phyloP scores from a whole-genome alignment of 2,888 invertebrate species.

The Abrostola triplasia region DNA sequence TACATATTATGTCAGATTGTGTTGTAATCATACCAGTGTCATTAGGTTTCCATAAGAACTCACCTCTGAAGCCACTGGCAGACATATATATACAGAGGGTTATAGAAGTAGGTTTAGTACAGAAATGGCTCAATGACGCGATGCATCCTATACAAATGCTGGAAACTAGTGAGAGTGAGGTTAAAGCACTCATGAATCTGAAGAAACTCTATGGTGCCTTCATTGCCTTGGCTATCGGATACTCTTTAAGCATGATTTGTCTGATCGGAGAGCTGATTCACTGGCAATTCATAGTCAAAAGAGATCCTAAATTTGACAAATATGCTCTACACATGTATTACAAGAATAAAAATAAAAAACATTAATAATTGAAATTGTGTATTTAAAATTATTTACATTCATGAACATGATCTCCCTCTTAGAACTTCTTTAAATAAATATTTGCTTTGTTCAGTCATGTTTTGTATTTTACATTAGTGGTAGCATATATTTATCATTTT shows the following conservation, averaged over 20 bases:
- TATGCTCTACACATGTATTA: slow-evolving; percentile 89
- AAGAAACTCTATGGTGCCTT: slow-evolving; percentile 93
- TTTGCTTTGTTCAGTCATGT: slow-evolving; percentile 59
- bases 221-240: slow-evolving; percentile 92
- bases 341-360: slow-evolving; percentile 77
- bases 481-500: slow-evolving; percentile 34
- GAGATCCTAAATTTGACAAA: slow-evolving; percentile 92
- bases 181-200: slow-evolving; percentile 93
- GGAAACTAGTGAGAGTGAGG: slow-evolving; percentile 87
- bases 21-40: slow-evolving; percentile 94
- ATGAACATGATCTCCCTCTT: slow-evolving; percentile 57
- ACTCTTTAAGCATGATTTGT: slow-evolving; percentile 87
- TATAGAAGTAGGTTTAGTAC: slow-evolving; percentile 92
- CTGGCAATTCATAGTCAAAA: slow-evolving; percentile 90
- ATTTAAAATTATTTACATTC: slow-evolving; percentile 64
- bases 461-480: slow-evolving; percentile 34
- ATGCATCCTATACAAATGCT: slow-evolving; percentile 88
- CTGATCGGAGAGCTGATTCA: slow-evolving; percentile 90
- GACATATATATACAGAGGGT: slow-evolving; percentile 91
- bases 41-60: slow-evolving; percentile 94
- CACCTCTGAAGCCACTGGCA: slow-evolving; percentile 91
- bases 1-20: slow-evolving; percentile 95
- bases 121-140: slow-evolving; percentile 94
- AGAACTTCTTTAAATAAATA: slow-evolving; percentile 62
- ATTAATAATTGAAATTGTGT: slow-evolving; percentile 50